Conservation (phyloP, 2,113 vertebrate genomes). For the Gymnogyps californianus region DNA sequence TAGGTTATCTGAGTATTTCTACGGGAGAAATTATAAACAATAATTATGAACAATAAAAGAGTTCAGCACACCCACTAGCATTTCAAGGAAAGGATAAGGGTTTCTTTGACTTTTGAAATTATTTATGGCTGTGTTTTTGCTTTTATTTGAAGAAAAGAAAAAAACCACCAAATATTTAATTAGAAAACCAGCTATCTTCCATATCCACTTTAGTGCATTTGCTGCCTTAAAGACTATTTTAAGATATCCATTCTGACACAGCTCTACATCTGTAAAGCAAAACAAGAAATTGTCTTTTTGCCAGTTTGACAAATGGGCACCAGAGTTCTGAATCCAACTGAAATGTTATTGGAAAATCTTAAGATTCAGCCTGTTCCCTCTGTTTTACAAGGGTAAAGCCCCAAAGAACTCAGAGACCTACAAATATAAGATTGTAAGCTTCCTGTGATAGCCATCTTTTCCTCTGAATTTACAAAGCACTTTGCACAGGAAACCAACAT, state of each 20-base stretch:
- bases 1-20: background rate
- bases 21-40: background rate
- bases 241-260: background rate
- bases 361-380: background rate
- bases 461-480: background rate
- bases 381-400: background rate
- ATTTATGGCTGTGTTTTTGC: background rate
- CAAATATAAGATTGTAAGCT: background rate
- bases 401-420: background rate
- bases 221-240: background rate
- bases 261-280: background rate
- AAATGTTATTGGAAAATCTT: background rate
- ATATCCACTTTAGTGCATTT: background rate
- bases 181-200: background rate
- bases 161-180: rapidly evolving
- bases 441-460: background rate
- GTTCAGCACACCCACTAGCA: background rate
- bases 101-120: background rate
- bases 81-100: background rate
- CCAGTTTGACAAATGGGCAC: background rate
- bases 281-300: background rate
- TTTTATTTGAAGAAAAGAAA: background rate
- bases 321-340: background rate
- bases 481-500: background rate
- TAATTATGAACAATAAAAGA: background rate